Base-by-base conservation (phyloP, 1,140 invertebrate genomes). In the Ceratitis capitata region DNA sequence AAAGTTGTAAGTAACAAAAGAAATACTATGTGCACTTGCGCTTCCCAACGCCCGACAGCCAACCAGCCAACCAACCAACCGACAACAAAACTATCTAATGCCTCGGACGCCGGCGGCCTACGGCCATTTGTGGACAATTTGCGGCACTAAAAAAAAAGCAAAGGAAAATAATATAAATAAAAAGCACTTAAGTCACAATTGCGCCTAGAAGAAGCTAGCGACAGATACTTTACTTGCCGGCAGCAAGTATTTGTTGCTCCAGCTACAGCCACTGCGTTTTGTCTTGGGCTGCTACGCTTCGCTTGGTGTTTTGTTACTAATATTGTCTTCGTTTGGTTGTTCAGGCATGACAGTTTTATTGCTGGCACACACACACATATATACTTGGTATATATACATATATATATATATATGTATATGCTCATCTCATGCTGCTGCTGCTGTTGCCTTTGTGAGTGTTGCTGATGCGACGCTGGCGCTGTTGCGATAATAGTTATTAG, bases 311-410 rank as follows among this genome's bases (percentile, higher is more conserved):
- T n/a, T n/a, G 82, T 82, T 85, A 56, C 84, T 82, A 74, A 85
- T 85, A 87, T 89, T 88, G 88, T 88, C 88, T 87, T 88, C 87
- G 88, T 90, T 89, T 88, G 87, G 87, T 84, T 53, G 82, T 78
- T 78, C 69, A 45, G 26, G 58, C 82, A 86, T 85, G 89, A 90
- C 89, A 89, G 89, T 90, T 90, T 90, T 90, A 90, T 90, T 89
- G 88, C 88, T 84, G 69, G 51, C 83, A 42, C 14, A 69, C 4
- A 35, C 35, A 69, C 10, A 39, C 35, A 26, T 4, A 53, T 6
- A 53, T 53, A 53, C 51, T n/a, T n/a, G n/a, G 56, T 61, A 61
- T 14, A 6, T 61, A 47, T 39, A 45, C 69, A 61, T 10, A 61
- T 23, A 61, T 2, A 12, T 23, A 61, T 7, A n/a, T 5, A 53